Evolutionary conservation across 2,797 vertebrate genomes (phyloP), one percentile per base, ranked within the genome.

Genomic region (Argyrosomus regius): DNA sequence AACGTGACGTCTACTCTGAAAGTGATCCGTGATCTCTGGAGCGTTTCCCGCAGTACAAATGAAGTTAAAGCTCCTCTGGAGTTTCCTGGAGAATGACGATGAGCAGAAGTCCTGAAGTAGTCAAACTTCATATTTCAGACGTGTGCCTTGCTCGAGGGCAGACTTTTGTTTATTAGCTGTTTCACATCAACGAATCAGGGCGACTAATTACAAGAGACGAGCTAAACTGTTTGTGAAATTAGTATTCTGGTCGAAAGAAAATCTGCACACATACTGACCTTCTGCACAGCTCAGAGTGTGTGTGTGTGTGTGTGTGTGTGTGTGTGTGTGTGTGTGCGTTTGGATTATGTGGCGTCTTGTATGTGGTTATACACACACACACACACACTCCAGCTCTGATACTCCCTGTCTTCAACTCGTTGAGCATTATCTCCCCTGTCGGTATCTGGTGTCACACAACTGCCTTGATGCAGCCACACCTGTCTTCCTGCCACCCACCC

Each of bases 361-460:
- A 31, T 31, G 28, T 31, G 28, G 28, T 31, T 31, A 31, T 50
- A 62, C 73, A n/a, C 54, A 26, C 76, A 52, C 62, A 71, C 5
- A 65, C 48, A 46, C 59, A 72, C 75, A 63, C 69, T 53, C 4
- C 59, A 28, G 26, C 74, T 65, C 50, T 75, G 68, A 78, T 60
- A 57, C 68, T 61, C 31, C 18, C 68, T 54, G 83, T 86, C 78
- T 73, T 75, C 69, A 53, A 64, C 82, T 89, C 41, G 43, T 75
- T 81, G 20, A 82, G 53, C 22, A 46, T 80, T 75, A 80, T 89
- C 87, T 79, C 76, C 77, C 76, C 78, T 45, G 63, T 14, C 52
- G 75, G 81, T 86, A 63, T 93, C 87, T 73, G 83, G 85, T 93
- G 77, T 93, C 88, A 2, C 87, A 87, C 89, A 88, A 90, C 85